Evolutionary conservation across 1,140 invertebrate species (phyloP).

Genomic region (Calliopsis andreniformis): DNA sequence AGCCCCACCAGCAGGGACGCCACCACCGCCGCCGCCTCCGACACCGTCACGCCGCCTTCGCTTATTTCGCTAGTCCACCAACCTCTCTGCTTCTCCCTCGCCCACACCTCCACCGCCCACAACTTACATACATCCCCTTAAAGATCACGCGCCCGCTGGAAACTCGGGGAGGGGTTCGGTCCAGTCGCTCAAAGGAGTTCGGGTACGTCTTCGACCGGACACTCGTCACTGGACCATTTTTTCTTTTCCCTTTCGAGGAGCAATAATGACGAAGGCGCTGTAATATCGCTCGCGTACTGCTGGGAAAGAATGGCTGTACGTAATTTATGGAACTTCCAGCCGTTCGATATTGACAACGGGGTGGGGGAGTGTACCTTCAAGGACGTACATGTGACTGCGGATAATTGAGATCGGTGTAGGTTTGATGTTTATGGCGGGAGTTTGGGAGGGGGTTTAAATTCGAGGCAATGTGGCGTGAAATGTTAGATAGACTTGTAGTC

Average conservation of each 20-base stretch:
- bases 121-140: conserved; percentile 66
- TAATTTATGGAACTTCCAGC: conserved; percentile 65
- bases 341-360: conserved; percentile 46
- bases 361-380: conserved; percentile 40
- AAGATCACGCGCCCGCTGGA: conserved; percentile 65
- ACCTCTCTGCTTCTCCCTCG: conserved; percentile 37
- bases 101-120: conserved; percentile 49
- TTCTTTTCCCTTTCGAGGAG: background rate
- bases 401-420: conserved; percentile 32
- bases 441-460: background rate
- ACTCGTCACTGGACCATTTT: conserved; percentile 54
- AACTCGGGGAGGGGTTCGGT: conserved; percentile 49
- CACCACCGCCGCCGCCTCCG: conserved; percentile 35
- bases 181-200: conserved; percentile 54
- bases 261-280: conserved; percentile 52
- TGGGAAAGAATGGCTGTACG: conserved; percentile 17
- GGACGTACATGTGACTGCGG: conserved; percentile 23
- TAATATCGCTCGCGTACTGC: conserved; percentile 33
- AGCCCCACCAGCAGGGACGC: conserved; percentile 23
- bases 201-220: conserved; percentile 57
- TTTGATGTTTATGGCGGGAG: background rate
- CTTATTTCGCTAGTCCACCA: conserved; percentile 73
- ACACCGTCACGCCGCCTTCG: conserved; percentile 68
- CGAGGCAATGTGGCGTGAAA: conserved; percentile 26
- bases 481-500: background rate